Conservation (phyloP, 2,888 invertebrate genomes). For the Scrobipalpa atriplicella region DNA sequence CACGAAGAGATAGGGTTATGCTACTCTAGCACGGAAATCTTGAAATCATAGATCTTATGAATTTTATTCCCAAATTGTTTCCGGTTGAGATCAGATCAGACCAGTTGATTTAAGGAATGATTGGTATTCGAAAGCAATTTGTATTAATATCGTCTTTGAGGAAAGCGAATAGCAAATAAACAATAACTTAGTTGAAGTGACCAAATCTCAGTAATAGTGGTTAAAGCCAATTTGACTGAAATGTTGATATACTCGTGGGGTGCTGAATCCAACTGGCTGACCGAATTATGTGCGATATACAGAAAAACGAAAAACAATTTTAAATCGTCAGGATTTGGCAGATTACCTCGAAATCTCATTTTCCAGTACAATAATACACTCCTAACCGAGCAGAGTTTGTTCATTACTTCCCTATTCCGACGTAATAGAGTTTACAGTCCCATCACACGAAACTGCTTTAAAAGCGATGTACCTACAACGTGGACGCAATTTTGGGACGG, state of each 20-base stretch:
- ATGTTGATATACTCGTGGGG: too few species aligned
- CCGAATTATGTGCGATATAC: not conserved
- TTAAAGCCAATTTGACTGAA: too few species aligned
- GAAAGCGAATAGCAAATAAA: not conserved
- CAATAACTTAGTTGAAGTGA: not conserved
- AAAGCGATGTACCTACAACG: constrained; percentile 9
- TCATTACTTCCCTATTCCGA: constrained; percentile 10
- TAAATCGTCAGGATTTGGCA: not conserved
- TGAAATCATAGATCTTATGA: too few species aligned
- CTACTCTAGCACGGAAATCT: too few species aligned
- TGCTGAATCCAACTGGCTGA: too few species aligned
- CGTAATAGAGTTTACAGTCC: constrained; percentile 16
- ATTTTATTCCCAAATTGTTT: not conserved
- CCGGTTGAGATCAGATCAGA: not conserved
- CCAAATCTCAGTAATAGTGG: constrained; percentile 2
- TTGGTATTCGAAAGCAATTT: constrained; percentile 4
- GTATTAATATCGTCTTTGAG: not conserved
- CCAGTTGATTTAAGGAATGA: not conserved
- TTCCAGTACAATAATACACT: not conserved
- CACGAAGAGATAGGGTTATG: too few species aligned
- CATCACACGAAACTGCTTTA: constrained; percentile 3
- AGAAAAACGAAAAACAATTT: not conserved
- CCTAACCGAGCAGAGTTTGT: not conserved
- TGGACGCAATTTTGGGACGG: constrained; percentile 7
- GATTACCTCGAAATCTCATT: constrained; percentile 1